These are phyloP conservation scores for Mus pahari DNA, from an alignment of 2,113 vertebrate species.

Conservation along the genomic window DNA sequence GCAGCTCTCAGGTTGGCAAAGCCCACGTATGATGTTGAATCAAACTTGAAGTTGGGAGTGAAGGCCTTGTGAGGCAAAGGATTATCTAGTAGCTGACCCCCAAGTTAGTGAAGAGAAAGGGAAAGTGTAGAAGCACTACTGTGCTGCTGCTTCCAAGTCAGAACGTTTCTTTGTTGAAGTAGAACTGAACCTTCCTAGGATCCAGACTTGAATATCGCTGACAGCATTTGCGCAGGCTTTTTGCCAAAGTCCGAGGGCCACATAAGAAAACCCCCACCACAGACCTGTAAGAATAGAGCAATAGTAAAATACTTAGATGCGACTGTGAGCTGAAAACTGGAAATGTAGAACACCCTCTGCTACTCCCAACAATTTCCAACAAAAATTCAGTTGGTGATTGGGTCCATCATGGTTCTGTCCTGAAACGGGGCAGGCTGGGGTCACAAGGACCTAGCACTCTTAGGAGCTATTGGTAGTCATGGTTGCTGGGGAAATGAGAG, in stretches of 20 bases:
- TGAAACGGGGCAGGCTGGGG: not conserved
- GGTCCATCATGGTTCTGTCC: not conserved
- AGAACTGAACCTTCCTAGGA: slow-evolving; percentile 94
- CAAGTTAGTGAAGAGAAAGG: not conserved
- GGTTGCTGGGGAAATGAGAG: not conserved
- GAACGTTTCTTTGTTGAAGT: slow-evolving; percentile 97
- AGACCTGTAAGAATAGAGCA: slow-evolving; percentile 83
- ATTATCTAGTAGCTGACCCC: not conserved
- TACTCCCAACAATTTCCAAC: not conserved
- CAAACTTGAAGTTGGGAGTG: not conserved
- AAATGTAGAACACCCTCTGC: not conserved
- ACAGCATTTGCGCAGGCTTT: slow-evolving; percentile 89
- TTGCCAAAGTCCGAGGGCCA: slow-evolving; percentile 88
- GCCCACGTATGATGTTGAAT: not conserved
- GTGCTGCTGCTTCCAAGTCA: slow-evolving; percentile 79
- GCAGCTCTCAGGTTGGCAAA: slow-evolving; percentile 44
- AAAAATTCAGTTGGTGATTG: not conserved
- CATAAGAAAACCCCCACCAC: slow-evolving; percentile 94
- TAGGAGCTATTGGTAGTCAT: not conserved
- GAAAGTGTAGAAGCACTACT: not conserved
- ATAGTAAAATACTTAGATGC: not conserved
- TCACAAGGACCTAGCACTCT: not conserved
- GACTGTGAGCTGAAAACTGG: not conserved
- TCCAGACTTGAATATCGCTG: slow-evolving; percentile 92
- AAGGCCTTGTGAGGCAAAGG: not conserved